Conservation (phyloP, 30 jellyfish, hydroid and myxozoan genomes). For the Cassiopea xamachana region DNA sequence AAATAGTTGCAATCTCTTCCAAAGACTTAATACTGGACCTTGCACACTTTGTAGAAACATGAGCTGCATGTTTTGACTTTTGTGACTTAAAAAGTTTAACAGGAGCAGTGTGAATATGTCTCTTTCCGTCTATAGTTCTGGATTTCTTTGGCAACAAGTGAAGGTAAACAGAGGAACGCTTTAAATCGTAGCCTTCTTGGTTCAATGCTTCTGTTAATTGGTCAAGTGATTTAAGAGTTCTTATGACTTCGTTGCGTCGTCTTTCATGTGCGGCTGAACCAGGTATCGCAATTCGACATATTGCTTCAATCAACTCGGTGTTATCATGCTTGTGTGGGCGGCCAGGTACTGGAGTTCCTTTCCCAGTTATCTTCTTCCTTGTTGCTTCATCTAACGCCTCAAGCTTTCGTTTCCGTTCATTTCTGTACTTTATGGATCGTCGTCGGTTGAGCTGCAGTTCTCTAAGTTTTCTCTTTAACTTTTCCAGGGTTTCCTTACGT, state of each 20-base stretch:
- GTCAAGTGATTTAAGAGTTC: slow-evolving; percentile 67
- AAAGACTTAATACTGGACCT: slow-evolving; percentile 23
- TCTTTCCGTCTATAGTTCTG: slow-evolving; percentile 76
- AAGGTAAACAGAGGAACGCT: slow-evolving; percentile 77
- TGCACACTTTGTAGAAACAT: slow-evolving; percentile 67
- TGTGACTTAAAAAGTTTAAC: slow-evolving; percentile 57
- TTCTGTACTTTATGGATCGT: slow-evolving; percentile 29
- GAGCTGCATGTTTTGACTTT: slow-evolving; percentile 72
- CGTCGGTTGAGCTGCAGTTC: slow-evolving; percentile 36
- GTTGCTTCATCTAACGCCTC: slow-evolving; percentile 31
- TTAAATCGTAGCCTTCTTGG: slow-evolving; percentile 66
- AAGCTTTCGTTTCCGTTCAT: slow-evolving; percentile 29
- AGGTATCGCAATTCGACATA: slow-evolving; percentile 57
- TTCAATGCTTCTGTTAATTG: slow-evolving; percentile 68
- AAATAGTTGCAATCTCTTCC: slow-evolving; percentile 50
- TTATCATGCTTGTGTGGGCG: slow-evolving; percentile 63
- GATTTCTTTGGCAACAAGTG: slow-evolving; percentile 37
- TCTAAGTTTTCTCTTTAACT: slow-evolving; percentile 20
- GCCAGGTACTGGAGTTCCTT: slow-evolving; percentile 47
- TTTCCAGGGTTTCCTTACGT: slow-evolving; percentile 43
- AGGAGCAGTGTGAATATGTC: slow-evolving; percentile 76
- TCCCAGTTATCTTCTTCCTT: slow-evolving; percentile 47
- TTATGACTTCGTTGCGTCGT: slow-evolving; percentile 63
- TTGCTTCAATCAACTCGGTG: slow-evolving; percentile 71
- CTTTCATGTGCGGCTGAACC: slow-evolving; percentile 74